phyloP scores from a whole-genome alignment of 2,113 vertebrate genomes.

The Suricata suricatta region DNA sequence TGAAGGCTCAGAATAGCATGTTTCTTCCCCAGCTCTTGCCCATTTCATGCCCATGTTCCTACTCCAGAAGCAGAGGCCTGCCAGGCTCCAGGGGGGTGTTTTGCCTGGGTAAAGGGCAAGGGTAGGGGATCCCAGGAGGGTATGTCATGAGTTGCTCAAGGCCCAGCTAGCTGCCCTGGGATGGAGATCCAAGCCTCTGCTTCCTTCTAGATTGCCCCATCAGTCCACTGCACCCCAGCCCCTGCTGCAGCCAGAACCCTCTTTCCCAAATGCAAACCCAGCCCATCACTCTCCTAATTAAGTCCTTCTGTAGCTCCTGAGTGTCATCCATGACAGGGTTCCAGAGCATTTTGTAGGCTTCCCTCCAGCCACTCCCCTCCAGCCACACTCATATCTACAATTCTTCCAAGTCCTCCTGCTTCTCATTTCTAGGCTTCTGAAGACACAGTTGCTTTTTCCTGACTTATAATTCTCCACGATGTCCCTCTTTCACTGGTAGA shows the following conservation, averaged over 20 bases:
- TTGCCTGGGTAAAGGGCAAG: background rate
- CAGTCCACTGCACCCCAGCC: background rate
- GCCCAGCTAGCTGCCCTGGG: background rate
- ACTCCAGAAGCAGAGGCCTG: background rate
- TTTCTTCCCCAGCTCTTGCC: background rate
- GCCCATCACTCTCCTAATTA: background rate
- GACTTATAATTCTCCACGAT: background rate
- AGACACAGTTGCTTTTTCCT: background rate
- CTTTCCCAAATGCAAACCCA: background rate
- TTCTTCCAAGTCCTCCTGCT: background rate
- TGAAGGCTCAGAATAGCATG: background rate
- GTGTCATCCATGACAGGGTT: background rate
- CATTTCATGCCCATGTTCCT: fast-evolving
- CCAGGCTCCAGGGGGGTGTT: background rate
- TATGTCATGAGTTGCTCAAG: background rate
- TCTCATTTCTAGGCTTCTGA: background rate
- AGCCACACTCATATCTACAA: background rate
- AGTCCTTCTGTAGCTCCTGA: background rate
- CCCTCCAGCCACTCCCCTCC: background rate
- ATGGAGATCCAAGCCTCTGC: background rate
- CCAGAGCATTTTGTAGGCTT: background rate
- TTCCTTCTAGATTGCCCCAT: background rate
- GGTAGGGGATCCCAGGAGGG: background rate
- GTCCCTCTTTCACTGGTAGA: background rate
- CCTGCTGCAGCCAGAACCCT: background rate